Conservation (phyloP, 1,140 invertebrate species). For the Berghia stephanieae region DNA sequence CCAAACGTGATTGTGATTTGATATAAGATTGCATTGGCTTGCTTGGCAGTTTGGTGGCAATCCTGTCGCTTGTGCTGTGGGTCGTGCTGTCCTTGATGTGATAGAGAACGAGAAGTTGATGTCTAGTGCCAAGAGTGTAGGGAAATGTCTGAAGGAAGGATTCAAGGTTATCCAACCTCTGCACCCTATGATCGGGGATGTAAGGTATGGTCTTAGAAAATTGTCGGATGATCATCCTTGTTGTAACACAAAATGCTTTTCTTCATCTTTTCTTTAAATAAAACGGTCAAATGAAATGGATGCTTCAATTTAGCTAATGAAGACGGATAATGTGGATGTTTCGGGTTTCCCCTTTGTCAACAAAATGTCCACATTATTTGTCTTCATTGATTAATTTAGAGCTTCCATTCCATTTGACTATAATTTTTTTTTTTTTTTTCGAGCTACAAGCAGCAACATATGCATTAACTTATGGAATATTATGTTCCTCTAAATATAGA, state of each 20-base stretch:
- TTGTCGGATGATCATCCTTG: too few species aligned
- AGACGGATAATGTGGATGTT: too few species aligned
- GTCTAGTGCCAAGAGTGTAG: conserved; percentile 82
- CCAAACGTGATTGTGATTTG: too few species aligned
- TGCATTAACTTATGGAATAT: background rate
- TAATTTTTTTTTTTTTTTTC: too few species aligned
- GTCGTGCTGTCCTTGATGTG: conserved; percentile 92
- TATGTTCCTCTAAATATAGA: background rate
- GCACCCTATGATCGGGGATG: conserved; percentile 80
- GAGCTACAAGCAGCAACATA: background rate
- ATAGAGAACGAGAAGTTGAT: conserved; percentile 87
- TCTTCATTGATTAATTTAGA: too few species aligned
- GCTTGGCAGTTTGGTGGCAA: conserved; percentile 99
- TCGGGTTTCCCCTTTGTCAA: too few species aligned
- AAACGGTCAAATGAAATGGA: too few species aligned
- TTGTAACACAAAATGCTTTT: background rate
- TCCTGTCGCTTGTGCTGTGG: conserved; percentile 95
- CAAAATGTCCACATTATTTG: too few species aligned
- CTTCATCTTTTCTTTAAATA: background rate
- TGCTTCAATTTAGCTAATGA: too few species aligned
- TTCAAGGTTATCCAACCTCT: conserved; percentile 77
- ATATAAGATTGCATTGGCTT: too few species aligned
- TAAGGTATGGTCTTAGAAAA: conserved; percentile 57
- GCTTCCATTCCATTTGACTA: too few species aligned
- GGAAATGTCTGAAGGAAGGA: conserved; percentile 78